phyloP scores from a whole-genome alignment of 2,888 invertebrate species.

The Cephus pulcher region DNA sequence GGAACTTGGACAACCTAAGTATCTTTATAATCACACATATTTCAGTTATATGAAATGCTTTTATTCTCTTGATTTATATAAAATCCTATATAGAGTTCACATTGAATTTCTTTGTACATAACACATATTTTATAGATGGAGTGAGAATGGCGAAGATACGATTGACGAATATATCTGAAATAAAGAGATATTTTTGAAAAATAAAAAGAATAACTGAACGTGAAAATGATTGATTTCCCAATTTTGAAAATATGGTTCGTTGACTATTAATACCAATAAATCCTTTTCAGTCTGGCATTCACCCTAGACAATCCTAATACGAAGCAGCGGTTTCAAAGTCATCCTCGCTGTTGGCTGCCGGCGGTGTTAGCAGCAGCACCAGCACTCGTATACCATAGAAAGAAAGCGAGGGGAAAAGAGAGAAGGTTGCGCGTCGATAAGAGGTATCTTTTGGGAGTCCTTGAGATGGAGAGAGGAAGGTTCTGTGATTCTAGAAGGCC shows the following conservation, averaged over 20 bases:
- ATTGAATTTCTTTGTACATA: conserved; percentile 41
- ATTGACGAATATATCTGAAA: conserved; percentile 10
- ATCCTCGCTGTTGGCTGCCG: conserved; percentile 25
- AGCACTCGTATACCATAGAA: conserved; percentile 10
- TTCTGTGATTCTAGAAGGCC: conserved; percentile 53
- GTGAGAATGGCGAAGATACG: conserved; percentile 25
- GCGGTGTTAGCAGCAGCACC: conserved; percentile 3
- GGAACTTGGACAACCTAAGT: not conserved
- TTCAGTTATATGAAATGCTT: conserved; percentile 15
- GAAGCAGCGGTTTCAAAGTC: conserved; percentile 26
- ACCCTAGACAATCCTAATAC: conserved; percentile 45
- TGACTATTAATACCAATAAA: conserved; percentile 55
- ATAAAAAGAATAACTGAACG: conserved; percentile 26
- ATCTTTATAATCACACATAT: conserved; percentile 5
- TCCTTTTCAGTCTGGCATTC: conserved; percentile 58
- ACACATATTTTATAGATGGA: conserved; percentile 39
- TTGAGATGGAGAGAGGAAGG: conserved; percentile 27
- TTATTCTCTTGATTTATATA: conserved; percentile 14
- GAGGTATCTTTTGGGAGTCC: conserved; percentile 24
- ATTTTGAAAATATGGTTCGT: conserved; percentile 24
- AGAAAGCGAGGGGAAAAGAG: not conserved
- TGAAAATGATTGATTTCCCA: conserved; percentile 1
- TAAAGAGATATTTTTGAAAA: conserved; percentile 41
- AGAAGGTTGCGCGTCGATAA: conserved; percentile 21
- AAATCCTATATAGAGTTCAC: conserved; percentile 22